A percentile compares a stretch with the other conserved stretches of the same genome.
Conservation (phyloP, 23 tunicate genomes). For the Ascidia mentula region DNA sequence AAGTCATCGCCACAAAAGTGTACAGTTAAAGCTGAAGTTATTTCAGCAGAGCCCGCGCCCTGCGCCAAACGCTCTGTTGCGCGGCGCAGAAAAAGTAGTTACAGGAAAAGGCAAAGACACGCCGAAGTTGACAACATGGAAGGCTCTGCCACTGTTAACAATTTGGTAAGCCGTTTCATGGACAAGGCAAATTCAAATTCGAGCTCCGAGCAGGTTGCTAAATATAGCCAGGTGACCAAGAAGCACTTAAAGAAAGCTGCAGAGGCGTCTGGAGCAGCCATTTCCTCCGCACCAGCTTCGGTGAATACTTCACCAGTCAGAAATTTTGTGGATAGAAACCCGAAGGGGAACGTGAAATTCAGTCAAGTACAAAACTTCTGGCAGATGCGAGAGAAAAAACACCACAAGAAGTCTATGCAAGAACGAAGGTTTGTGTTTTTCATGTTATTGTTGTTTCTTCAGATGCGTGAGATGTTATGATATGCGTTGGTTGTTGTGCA, state of each 20-base stretch:
- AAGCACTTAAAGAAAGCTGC: background rate
- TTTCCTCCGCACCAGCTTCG: slow-evolving; percentile 68
- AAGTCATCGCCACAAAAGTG: background rate
- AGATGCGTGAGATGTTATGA: no score
- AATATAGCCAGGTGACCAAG: background rate
- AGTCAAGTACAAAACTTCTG: slow-evolving; percentile 70
- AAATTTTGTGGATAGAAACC: background rate
- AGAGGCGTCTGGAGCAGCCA: background rate
- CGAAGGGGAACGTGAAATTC: slow-evolving; percentile 47
- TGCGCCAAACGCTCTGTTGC: background rate
- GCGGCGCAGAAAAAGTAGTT: background rate
- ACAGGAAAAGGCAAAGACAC: background rate
- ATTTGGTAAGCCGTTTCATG: background rate
- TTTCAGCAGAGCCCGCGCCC: background rate
- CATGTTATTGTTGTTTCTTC: no score
- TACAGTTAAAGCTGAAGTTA: background rate
- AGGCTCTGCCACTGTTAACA: background rate
- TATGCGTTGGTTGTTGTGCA: no score
- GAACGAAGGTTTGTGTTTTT: slow-evolving; percentile 48
- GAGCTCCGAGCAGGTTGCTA: background rate
- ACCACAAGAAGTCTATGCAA: slow-evolving; percentile 19
- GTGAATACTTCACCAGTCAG: slow-evolving; percentile 46
- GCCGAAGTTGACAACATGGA: slow-evolving; percentile 3
- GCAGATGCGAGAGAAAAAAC: slow-evolving; percentile 58
- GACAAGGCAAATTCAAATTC: background rate